Evolutionary conservation across 2,888 invertebrate species (phyloP).

Genomic region (Sphecodes monilicornis): DNA sequence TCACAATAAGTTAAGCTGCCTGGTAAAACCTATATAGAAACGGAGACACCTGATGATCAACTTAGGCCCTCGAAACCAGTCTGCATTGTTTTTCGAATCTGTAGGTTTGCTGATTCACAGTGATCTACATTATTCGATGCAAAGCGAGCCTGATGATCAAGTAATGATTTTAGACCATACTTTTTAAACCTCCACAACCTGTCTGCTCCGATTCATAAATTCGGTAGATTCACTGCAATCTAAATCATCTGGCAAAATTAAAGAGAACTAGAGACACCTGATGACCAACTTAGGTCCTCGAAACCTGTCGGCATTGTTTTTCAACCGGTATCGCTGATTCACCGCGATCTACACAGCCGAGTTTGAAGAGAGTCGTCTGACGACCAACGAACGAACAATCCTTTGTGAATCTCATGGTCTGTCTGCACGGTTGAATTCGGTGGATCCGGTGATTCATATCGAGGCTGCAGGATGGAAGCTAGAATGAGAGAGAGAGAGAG

Average conservation of each 20-base stretch:
- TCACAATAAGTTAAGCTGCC: too few species aligned
- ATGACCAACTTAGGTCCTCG: background rate
- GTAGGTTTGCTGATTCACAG: too few species aligned
- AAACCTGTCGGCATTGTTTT: background rate
- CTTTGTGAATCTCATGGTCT: background rate
- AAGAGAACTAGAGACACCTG: background rate
- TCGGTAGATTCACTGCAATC: background rate
- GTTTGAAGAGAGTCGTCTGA: background rate
- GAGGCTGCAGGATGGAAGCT: background rate
- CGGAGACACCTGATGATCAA: too few species aligned
- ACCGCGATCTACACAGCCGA: background rate
- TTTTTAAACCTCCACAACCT: too few species aligned
- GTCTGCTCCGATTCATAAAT: background rate
- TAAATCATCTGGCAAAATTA: background rate
- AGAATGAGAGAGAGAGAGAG: background rate
- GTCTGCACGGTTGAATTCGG: background rate
- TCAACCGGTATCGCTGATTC: background rate
- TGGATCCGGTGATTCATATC: slow-evolving; percentile 8
- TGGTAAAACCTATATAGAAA: too few species aligned
- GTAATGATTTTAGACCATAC: too few species aligned
- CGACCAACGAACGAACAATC: background rate
- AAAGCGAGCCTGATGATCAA: too few species aligned
- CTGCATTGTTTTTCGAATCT: too few species aligned
- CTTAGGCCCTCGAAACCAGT: too few species aligned
- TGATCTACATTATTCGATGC: too few species aligned